Conservation (phyloP, 1,140 invertebrate genomes). For the Magallana angulata region DNA sequence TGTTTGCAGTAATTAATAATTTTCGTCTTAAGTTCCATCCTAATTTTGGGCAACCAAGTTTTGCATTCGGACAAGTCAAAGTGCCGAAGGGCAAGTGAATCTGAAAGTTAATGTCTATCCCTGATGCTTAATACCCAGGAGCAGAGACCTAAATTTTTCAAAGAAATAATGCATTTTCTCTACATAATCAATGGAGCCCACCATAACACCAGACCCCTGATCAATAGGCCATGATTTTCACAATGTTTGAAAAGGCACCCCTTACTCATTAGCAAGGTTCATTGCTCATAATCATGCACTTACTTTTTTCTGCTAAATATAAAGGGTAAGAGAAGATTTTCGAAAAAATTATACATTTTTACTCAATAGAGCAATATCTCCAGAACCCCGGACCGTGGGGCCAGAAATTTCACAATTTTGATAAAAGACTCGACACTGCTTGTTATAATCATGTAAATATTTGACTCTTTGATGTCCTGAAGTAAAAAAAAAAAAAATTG, state of each 20-base stretch:
- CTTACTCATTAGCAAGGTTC: constrained; percentile 15
- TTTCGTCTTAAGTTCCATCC: neutral
- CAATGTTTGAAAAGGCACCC: neutral
- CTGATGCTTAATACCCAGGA: constrained; percentile 9
- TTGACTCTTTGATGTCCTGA: too few relatives aligned
- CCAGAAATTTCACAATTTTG: too few relatives aligned
- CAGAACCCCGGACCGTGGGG: neutral
- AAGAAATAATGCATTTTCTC: too few relatives aligned
- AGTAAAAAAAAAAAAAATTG: neutral
- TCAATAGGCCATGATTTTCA: constrained; percentile 9
- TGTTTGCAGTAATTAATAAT: constrained; percentile 5
- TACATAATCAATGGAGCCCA: too few relatives aligned
- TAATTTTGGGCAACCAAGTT: neutral
- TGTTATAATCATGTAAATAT: too few relatives aligned
- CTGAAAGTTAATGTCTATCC: neutral
- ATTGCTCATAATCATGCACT: constrained; percentile 15
- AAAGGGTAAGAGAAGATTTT: constrained; percentile 16
- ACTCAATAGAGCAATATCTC: constrained; percentile 3
- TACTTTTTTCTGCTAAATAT: constrained; percentile 12
- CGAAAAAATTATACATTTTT: neutral
- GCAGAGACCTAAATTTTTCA: constrained; percentile 12
- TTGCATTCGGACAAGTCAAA: too few relatives aligned
- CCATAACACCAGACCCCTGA: neutral
- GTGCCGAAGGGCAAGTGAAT: too few relatives aligned
- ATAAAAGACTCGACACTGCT: too few relatives aligned